A percentile compares a stretch with the other conserved stretches of the same genome.
phyloP scores from a whole-genome alignment of 2,888 invertebrate species.

The Leptinotarsa tumamoca region DNA sequence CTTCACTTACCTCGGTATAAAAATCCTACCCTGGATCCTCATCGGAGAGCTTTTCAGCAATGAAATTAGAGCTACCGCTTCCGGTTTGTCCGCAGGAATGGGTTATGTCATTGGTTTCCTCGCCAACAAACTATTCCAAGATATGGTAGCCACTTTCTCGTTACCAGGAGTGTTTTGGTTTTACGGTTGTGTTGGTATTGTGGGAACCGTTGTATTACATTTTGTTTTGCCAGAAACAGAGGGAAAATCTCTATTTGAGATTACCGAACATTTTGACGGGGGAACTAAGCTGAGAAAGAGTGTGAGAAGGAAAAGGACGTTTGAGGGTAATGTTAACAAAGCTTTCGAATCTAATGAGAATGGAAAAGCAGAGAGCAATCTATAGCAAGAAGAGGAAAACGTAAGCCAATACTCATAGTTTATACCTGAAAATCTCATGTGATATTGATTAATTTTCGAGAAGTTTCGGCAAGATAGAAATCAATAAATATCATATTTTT shows the following conservation, averaged over 20 bases:
- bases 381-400: conserved; percentile 11
- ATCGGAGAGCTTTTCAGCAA: conserved; percentile 83
- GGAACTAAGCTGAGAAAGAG: conserved; percentile 68
- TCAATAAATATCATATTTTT: neutral
- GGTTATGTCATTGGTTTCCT: conserved; percentile 83
- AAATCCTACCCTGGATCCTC: conserved; percentile 83
- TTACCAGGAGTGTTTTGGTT: conserved; percentile 81
- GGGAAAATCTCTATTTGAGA: conserved; percentile 79
- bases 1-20: conserved; percentile 76
- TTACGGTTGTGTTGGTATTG: conserved; percentile 73
- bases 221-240: conserved; percentile 85
- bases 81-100: conserved; percentile 78
- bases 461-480: neutral
- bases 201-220: conserved; percentile 76
- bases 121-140: conserved; percentile 80
- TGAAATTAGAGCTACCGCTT: conserved; percentile 77
- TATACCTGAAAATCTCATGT: neutral
- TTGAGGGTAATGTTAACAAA: conserved; percentile 51
- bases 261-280: conserved; percentile 78
- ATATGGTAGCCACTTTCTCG: conserved; percentile 73
- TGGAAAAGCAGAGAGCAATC: conserved; percentile 27
- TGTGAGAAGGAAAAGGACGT: conserved; percentile 59
- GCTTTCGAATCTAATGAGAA: conserved; percentile 35
- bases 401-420: neutral
- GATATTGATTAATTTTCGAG: neutral